Evolutionary conservation across 2,797 vertebrate genomes (phyloP).

Genomic region (Gallinago solitaria): DNA sequence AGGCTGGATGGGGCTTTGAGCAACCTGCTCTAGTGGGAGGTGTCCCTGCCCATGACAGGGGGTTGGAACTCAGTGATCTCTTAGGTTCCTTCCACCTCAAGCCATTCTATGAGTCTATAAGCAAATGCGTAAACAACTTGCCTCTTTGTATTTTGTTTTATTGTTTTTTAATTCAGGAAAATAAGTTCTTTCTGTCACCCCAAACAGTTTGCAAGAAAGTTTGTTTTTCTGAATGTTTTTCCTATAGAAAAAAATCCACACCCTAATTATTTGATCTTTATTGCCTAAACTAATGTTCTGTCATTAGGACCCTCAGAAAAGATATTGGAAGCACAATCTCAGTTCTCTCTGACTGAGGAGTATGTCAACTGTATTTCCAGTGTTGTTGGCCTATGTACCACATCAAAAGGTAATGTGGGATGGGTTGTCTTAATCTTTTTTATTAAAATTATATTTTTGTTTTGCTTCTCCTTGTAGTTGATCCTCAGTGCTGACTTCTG

Average conservation of each 20-base stretch:
- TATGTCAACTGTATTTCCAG: neutral
- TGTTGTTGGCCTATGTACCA: accelerated
- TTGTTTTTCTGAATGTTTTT: neutral
- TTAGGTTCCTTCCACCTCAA: too few relatives aligned
- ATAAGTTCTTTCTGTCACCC: neutral
- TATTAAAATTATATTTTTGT: neutral
- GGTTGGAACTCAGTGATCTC: too few relatives aligned
- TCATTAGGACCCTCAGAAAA: neutral
- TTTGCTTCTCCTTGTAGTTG: neutral
- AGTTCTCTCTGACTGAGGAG: neutral
- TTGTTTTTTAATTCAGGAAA: neutral
- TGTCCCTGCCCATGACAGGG: too few relatives aligned
- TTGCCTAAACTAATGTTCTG: neutral
- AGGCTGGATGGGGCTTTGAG: too few relatives aligned
- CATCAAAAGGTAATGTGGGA: neutral
- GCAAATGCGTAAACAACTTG: neutral
- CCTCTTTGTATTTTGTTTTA: neutral
- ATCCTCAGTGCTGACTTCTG: neutral
- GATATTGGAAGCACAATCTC: neutral
- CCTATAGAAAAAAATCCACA: neutral
- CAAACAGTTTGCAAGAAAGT: neutral
- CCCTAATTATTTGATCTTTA: neutral
- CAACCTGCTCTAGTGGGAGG: too few relatives aligned
- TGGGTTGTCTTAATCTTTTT: neutral
- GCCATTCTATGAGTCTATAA: too few relatives aligned